These are phyloP conservation scores for Leptothorax acervorum DNA, from an alignment of 2,888 invertebrate genomes.

Conservation along the genomic window DNA sequence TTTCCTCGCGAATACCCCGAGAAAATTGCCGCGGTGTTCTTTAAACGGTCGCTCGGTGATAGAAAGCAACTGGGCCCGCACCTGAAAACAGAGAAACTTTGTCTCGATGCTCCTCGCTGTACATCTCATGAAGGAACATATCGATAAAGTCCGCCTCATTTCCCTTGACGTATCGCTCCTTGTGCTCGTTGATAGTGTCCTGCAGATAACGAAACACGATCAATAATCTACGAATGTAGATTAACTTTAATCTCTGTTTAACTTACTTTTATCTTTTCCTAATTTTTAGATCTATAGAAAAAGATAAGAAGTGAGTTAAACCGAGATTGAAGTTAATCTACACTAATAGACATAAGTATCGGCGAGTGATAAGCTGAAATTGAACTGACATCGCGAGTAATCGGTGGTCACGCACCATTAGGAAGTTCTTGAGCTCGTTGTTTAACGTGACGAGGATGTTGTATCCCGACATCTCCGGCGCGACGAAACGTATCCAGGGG, in stretches of 20 bases:
- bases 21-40: background rate
- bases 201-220: conserved; percentile 55
- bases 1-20: background rate
- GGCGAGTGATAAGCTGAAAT: background rate
- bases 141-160: conserved; percentile 88
- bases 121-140: conserved; percentile 89
- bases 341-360: too few species aligned
- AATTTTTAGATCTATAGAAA: too few species aligned
- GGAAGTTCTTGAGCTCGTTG: conserved; percentile 86
- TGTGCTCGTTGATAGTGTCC: conserved; percentile 88
- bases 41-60: background rate
- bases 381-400: background rate
- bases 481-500: conserved; percentile 89
- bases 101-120: conserved; percentile 68
- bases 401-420: conserved; percentile 85
- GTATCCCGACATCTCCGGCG: conserved; percentile 88
- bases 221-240: too few species aligned
- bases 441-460: conserved; percentile 88
- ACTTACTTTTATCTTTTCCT: too few species aligned
- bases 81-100: conserved; percentile 76
- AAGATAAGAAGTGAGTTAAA: too few species aligned
- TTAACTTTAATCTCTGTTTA: too few species aligned
- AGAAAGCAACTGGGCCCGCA: conserved; percentile 32
- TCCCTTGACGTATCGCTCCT: conserved; percentile 85
- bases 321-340: too few species aligned